Evolutionary conservation across 2,113 vertebrate genomes (phyloP), one percentile per base, ranked within the genome.

Genomic region (Hemichromis elongatus): DNA sequence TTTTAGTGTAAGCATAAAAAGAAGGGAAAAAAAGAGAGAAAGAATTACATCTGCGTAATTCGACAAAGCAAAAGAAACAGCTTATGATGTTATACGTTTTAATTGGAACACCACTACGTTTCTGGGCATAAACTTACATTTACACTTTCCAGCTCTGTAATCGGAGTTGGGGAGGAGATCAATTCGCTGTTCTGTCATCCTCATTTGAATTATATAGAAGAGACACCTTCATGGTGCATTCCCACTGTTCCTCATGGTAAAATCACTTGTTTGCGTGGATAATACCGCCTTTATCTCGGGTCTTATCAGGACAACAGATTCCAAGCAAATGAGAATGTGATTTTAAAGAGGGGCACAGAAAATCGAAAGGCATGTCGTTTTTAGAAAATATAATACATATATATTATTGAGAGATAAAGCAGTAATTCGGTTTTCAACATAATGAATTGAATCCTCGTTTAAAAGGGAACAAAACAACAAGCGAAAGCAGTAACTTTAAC

Each of bases 161-260:
- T 53, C 50, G 30, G 37, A 40, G 54, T 21, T 21, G 30, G 3
- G 13, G 68, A 56, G 56, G 24, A 42, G 47, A 84, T 28, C 55
- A 63, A 7, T 30, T 50, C 18, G 70, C 45, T 75, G 45, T 52
- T 52, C 70, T 18, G 37, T 81, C 63, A 9, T 79, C 33, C 57
- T 85, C 79, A 84, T 88, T 84, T 84, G 26, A 86, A 82, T 84
- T 68, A 56, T 26, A 78, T 13, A 55, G 21, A 47, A 83, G 70
- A 77, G 21, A 82, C 68, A 24, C 61, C 42, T 85, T 56, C 70
- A 80, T 52, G 37, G 35, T 35, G 57, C 33, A 13, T 57, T 40
- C 24, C 53, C 21, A 35, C 19, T 77, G 81, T 6, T 47, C 21
- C 24, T 80, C 45, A 2, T 81, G 11, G 37, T 81, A 37, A 55